These are phyloP conservation scores for Hydra vulgaris DNA, from an alignment of 30 jellyfish, hydroid and myxozoan species.

Conservation along the genomic window DNA sequence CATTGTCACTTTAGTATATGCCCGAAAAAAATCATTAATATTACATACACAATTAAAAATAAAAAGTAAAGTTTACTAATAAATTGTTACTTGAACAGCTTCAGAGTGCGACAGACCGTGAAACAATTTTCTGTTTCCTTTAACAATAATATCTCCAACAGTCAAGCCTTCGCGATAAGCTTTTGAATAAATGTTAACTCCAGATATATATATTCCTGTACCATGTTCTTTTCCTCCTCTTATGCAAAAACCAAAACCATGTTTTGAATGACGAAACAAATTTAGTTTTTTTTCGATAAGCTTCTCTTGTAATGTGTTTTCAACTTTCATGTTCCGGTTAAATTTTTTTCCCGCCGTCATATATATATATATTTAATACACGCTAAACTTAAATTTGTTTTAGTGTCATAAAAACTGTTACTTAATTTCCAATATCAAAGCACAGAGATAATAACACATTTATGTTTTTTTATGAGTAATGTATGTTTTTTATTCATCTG, in stretches of 20 bases:
- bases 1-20: neutral
- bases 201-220: conserved; percentile 60
- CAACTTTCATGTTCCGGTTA: neutral
- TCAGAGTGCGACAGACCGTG: conserved; percentile 32
- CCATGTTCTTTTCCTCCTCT: conserved; percentile 96
- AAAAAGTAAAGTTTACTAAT: too few species aligned
- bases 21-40: neutral
- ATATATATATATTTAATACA: too few species aligned
- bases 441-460: neutral
- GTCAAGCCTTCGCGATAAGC: conserved; percentile 55
- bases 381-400: neutral
- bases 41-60: neutral
- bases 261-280: conserved; percentile 9
- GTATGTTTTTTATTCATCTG: neutral
- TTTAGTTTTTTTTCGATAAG: neutral
- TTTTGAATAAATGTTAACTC: conserved; percentile 52
- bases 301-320: neutral
- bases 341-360: too few species aligned
- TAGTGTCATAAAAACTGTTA: neutral
- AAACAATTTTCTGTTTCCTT: conserved; percentile 41
- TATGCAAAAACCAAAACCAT: conserved; percentile 85
- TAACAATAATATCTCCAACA: conserved; percentile 68
- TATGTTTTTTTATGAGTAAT: neutral
- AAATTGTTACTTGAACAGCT: conserved; percentile 56
- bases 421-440: neutral